phyloP scores from a whole-genome alignment of 2,113 vertebrate genomes.

The Lepisosteus oculatus region DNA sequence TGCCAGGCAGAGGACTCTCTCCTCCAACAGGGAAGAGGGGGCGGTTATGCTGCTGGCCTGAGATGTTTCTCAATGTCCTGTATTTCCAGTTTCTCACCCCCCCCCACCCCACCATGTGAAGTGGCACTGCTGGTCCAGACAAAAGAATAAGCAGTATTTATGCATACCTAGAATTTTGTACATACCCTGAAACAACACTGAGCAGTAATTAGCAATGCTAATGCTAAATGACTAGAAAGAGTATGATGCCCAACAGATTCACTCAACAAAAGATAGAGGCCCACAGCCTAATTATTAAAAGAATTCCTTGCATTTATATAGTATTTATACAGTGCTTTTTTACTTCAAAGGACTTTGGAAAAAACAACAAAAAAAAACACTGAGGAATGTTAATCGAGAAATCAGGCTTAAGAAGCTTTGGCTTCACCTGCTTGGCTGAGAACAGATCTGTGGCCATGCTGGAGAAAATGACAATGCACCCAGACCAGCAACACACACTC shows the following conservation, averaged over 20 bases:
- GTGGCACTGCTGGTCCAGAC: not conserved
- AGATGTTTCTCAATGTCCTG: not conserved
- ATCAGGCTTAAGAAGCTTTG: no score
- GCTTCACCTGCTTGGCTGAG: no score
- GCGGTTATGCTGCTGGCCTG: not conserved
- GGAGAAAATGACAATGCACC: no score
- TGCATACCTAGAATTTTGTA: not conserved
- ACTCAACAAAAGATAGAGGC: no score
- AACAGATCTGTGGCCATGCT: no score
- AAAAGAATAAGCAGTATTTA: not conserved
- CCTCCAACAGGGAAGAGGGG: not conserved
- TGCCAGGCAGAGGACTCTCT: not conserved
- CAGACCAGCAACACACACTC: no score
- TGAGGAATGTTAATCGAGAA: no score
- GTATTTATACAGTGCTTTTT: no score
- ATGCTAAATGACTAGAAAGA: not conserved
- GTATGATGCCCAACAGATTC: not conserved
- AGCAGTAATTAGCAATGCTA: not conserved
- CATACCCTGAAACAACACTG: not conserved
- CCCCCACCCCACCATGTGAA: not conserved
- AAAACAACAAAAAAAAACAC: no score
- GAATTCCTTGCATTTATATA: no score
- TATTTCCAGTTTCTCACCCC: not conserved
- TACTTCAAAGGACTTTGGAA: no score
- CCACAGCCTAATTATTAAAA: no score